Base-by-base conservation (phyloP, 2,113 vertebrate genomes). In the Oriolus oriolus region DNA sequence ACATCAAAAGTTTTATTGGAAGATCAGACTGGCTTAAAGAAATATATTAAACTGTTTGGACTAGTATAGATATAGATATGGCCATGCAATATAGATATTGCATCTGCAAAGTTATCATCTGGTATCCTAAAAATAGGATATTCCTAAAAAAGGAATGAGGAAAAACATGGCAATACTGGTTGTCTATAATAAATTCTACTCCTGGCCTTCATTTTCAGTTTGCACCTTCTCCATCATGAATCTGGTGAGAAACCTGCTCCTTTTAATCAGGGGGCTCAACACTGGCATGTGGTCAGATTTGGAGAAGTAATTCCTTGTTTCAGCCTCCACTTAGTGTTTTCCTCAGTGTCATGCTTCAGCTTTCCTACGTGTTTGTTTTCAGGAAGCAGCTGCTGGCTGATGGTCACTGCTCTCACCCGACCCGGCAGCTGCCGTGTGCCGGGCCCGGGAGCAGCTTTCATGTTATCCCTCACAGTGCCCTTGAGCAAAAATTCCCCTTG, bases 321-420 rank as follows among this genome's bases (percentile, higher is more conserved):
- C 56, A 66, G 24, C 47, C 18, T 66, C 11, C 11, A 1, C 10
- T 65, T 66, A 20, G 28, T 21, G 31, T 49, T 79, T n/a, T 39
- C 49, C 44, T 87, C 0, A 0, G 24, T 37, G 39, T 2, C 57
- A n/a, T 24, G 19, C 8, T 56, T 41, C 2, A 39, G 21, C 12
- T 59, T 19, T 53, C 8, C 8, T 17, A 26, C 10, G 5, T 2
- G 10, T 69, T 15, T 57, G 56, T 61, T 65, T 20, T 23, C 26
- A 47, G n/a, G 63, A 11, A 63, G 39, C 3, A 2, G 57, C n/a
- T 68, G 52, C 63, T 63, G 5, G 1, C 18, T n/a, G 33, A 1
- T 10, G 2, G 65, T 49, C 60, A 3, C 44, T 59, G 64, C 23
- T 78, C 53, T 78, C 6, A 1, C 35, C 31, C 8, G 8, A 4